Base-by-base conservation (phyloP, 1,140 invertebrate genomes). In the Paramacrobiotus metropolitanus region DNA sequence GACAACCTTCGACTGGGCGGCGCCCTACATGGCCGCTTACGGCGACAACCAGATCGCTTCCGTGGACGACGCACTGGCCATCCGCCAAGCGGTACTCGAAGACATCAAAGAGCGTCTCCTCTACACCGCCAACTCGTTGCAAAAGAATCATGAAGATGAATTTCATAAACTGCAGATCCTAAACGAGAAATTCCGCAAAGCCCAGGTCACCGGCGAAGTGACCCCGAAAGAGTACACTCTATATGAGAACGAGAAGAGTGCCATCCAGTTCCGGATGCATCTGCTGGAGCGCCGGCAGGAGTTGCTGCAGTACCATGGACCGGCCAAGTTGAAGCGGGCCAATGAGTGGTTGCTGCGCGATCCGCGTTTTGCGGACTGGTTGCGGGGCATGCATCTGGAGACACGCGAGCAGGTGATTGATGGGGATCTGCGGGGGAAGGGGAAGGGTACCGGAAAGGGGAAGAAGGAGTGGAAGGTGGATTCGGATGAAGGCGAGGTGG, bases 11-110 rank as follows among this genome's bases (percentile, higher is more conserved):
- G 48, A 55, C 24, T 55, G 48, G 48, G 48, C 28, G 9, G 48
- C 48, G 15, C 48, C 48, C 24, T 55, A 55, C 48, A 55, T 55
- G 48, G 48, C 48, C 4, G 48, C 48, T 24, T 55, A 55, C 28
- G 48, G 48, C 24, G 48, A 55, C 48, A 55, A 55, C 15, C 9
- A 15, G 34, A 40, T 40, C n/a, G 34, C 34, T n/a, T 40, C 34
- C 4, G 15, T 55, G 48, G 48, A 55, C 15, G 15, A 55, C 24
- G 48, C 48, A 4, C 48, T 55, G 48, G 48, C 48, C 24, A 24
- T 55, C 48, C 15, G 48, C 9, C 48, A 55, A 24, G 28, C 48
- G 15, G 48, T 55, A 9, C 48, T 55, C 15, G 48, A 55, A 24
- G 48, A 55, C 24, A 9, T 55, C 4, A 15, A 24, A 15, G 48